Evolutionary conservation across 53 echinoderm and acorn worm species (phyloP), one percentile per base, ranked within the genome.

Genomic region (Echinarachnius parma): DNA sequence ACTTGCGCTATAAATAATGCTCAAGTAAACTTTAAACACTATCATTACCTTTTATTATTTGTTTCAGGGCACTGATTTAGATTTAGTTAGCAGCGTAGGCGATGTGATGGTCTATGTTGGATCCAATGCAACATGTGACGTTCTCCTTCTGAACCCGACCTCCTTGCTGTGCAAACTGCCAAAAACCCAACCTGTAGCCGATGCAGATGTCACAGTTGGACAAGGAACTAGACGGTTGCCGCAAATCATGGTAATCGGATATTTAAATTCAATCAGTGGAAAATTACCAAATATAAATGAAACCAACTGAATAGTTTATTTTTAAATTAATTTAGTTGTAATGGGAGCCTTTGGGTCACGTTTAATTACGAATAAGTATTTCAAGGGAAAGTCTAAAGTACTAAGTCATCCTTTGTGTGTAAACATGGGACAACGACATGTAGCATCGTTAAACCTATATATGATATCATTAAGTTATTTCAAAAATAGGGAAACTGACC

Each of bases 131-230:
- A 61, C 7, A 11, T 77, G 83, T 44, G 37, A 22, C 4, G 77
- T 83, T 42, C 21, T 32, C 32, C 4, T 48, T 60, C 48, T 82
- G 13, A 37, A 25, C 15, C 19, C 31, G 9, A 13, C 30, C 3
- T 2, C 14, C 13, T 21, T 82, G 8, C 47, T 35, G 28, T 83
- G 83, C 56, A 24, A 23, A 4, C 61, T 83, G 27, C 83, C 83
- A 18, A 47, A 60, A 5, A 2, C 30, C 0, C 46, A 24, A 20
- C 77, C 83, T 5, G 0, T 2, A 27, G 29, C 76, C 3, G 77
- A 68, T 45, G 36, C 24, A 19, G 61, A 72, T 56, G 57, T 55
- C 18, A 56, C 74, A 22, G 36, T 56, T 9, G 74, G 36, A 34
- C 4, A 16, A 2, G 74, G 74, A 8, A 9, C 9, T 34, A 20